Conservation (phyloP, 2,113 vertebrate species). For the Chaenogobius annularis region DNA sequence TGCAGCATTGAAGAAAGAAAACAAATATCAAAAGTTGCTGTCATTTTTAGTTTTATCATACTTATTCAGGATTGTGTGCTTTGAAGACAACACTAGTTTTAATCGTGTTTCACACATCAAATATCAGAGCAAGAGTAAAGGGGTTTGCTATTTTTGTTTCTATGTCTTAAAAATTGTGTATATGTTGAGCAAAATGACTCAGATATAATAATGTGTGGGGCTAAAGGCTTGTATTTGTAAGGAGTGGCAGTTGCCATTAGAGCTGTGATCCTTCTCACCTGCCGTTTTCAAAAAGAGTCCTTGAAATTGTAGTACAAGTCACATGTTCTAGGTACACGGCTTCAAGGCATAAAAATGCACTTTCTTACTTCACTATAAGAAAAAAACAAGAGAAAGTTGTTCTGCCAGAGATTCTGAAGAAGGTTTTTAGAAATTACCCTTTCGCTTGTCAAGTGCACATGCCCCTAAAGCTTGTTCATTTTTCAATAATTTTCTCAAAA, state of each 20-base stretch:
- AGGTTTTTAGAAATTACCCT: conserved; percentile 5
- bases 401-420: neutral
- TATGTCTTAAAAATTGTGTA: neutral
- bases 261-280: conserved; percentile 29
- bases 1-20: conserved; percentile 7
- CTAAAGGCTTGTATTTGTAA: conserved; percentile 1
- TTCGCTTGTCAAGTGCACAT: conserved; percentile 28
- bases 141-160: neutral
- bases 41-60: conserved; percentile 26
- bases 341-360: conserved; percentile 19
- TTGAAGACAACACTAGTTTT: conserved; percentile 30
- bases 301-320: conserved; percentile 32
- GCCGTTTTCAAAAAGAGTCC: conserved; percentile 29
- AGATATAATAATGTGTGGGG: neutral
- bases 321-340: conserved; percentile 15
- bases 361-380: conserved; percentile 14
- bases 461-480: conserved; percentile 21
- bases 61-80: conserved; percentile 12
- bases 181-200: neutral
- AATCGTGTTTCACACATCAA: conserved; percentile 33
- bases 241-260: conserved; percentile 14
- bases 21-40: conserved; percentile 2
- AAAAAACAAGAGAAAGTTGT: neutral
- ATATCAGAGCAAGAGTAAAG: conserved; percentile 4
- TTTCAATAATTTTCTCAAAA: neutral